Percentiles rank a stretch among this genome's conserved stretches.
Evolutionary conservation across 2,797 vertebrate species (phyloP).

Genomic region (Rhodeus uyekii): DNA sequence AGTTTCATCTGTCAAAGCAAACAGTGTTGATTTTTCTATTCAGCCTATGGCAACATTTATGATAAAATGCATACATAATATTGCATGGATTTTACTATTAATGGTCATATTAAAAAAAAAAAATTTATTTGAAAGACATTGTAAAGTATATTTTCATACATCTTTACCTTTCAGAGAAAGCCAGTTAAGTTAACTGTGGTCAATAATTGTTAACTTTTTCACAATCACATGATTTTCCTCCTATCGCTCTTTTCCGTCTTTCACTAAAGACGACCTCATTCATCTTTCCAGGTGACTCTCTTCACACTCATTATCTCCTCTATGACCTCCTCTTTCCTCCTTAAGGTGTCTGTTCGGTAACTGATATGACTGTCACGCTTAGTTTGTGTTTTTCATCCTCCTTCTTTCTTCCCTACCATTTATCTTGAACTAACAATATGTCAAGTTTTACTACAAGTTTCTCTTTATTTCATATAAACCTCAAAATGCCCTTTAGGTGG

Average conservation of each 20-base stretch:
- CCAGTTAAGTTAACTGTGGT: background rate
- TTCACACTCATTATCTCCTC: conserved; percentile 39
- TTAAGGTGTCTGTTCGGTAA: conserved; percentile 35
- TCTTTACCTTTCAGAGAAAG: background rate
- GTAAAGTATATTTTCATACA: background rate
- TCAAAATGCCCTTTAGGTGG: conserved; percentile 1
- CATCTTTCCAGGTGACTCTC: conserved; percentile 40
- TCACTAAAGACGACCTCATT: conserved; percentile 2
- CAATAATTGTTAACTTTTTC: conserved; percentile 15
- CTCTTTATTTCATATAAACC: conserved; percentile 17
- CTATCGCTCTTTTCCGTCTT: background rate
- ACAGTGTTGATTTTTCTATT: background rate
- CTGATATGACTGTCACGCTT: conserved; percentile 7
- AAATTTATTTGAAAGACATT: background rate
- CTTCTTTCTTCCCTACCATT: conserved; percentile 3
- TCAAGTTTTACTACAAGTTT: background rate
- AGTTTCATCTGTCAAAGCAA: no score
- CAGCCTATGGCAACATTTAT: no score
- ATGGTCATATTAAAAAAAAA: background rate
- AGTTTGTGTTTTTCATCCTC: conserved; percentile 21
- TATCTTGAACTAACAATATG: conserved; percentile 25
- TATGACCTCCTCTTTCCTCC: conserved; percentile 35
- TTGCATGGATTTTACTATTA: background rate
- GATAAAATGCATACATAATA: background rate
- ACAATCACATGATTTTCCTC: background rate